phyloP scores from a whole-genome alignment of 2,888 invertebrate genomes.

The Caenorhabditis sp. region DNA sequence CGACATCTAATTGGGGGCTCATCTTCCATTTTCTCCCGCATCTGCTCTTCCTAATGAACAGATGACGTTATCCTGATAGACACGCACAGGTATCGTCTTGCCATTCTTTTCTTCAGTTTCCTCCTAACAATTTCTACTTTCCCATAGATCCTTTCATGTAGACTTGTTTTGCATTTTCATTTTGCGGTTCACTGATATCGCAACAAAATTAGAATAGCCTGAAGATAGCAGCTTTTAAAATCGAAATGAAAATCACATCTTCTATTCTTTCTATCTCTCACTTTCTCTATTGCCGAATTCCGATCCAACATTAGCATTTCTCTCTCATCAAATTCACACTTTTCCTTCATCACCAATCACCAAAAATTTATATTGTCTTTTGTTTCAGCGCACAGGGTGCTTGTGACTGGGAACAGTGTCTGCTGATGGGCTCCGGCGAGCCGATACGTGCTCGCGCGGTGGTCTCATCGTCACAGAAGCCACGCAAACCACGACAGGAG shows the following conservation, averaged over 20 bases:
- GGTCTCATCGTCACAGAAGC: conserved; percentile 63
- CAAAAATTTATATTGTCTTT: conserved; percentile 21
- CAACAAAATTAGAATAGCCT: conserved; percentile 42
- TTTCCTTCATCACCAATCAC: conserved; percentile 14
- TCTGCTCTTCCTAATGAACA: conserved; percentile 57
- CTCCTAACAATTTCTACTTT: conserved; percentile 5
- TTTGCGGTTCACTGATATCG: conserved; percentile 64
- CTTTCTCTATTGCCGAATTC: not conserved
- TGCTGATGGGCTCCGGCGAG: conserved; percentile 73
- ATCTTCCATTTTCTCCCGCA: conserved; percentile 41
- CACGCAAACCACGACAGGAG: conserved; percentile 83
- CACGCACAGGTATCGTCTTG: conserved; percentile 49
- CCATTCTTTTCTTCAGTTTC: conserved; percentile 1
- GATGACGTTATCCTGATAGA: conserved; percentile 45
- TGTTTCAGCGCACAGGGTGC: conserved; percentile 70
- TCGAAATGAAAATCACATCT: conserved; percentile 8
- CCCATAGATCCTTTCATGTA: conserved; percentile 32
- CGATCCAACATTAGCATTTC: conserved; percentile 3
- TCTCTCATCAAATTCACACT: conserved; percentile 34
- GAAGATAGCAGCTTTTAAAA: conserved; percentile 44
- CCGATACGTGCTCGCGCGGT: conserved; percentile 66
- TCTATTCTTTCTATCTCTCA: not conserved
- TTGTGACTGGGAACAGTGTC: conserved; percentile 73
- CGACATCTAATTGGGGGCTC: conserved; percentile 50
- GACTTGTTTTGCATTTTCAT: conserved; percentile 54